phyloP scores from a whole-genome alignment of 2,797 vertebrate genomes.

The Squalus acanthias region DNA sequence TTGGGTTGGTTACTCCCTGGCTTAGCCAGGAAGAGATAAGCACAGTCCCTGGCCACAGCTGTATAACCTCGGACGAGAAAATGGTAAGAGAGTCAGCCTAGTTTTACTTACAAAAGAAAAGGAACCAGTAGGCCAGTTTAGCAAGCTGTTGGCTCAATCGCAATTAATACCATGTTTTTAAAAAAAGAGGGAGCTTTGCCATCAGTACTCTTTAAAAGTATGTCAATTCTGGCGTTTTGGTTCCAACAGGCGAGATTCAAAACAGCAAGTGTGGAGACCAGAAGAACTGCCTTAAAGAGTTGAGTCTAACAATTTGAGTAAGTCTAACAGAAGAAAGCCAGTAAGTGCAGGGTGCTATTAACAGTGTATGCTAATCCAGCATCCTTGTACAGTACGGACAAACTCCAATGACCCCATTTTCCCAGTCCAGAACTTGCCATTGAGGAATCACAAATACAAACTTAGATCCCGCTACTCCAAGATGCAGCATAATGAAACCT shows the following conservation, averaged over 20 bases:
- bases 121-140: background rate
- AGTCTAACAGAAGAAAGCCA: background rate
- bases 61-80: background rate
- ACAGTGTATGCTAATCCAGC: background rate
- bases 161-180: background rate
- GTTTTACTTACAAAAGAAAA: background rate
- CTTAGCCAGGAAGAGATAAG: background rate
- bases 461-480: background rate
- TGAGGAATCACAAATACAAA: background rate
- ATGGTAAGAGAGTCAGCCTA: background rate
- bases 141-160: background rate
- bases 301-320: background rate
- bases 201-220: background rate
- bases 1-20: background rate
- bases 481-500: background rate
- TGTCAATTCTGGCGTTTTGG: background rate
- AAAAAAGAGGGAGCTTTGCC: background rate
- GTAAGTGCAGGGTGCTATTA: background rate
- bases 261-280: background rate
- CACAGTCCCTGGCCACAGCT: background rate
- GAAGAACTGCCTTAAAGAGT: background rate
- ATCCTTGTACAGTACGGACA: background rate
- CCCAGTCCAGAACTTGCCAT: background rate
- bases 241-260: background rate
- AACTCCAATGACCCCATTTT: background rate